Evolutionary conservation across 2,797 vertebrate species (phyloP).

Genomic region (Smutsia gigantea): DNA sequence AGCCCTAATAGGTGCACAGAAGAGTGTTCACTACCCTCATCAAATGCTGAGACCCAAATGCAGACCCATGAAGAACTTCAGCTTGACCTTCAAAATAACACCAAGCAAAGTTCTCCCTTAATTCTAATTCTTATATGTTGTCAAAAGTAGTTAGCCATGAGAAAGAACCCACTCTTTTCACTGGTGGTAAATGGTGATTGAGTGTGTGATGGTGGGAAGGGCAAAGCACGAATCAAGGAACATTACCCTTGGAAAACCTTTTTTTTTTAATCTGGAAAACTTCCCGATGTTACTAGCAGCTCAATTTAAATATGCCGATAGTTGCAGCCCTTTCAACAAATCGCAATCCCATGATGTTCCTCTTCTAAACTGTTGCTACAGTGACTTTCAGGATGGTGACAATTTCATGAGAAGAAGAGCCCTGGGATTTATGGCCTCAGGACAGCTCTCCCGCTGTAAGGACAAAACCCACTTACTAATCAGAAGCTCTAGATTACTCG

Average conservation of each 20-base stretch:
- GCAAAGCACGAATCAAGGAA: neutral
- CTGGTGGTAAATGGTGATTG: rapidly evolving
- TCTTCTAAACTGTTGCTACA: neutral
- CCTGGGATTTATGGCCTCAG: neutral
- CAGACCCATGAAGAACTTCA: neutral
- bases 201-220: neutral
- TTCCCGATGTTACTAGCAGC: neutral
- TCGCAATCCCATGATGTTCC: neutral
- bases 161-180: neutral
- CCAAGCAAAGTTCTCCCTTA: neutral
- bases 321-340: neutral
- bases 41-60: neutral
- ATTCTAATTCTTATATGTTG: neutral
- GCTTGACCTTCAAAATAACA: neutral
- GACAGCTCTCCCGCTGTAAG: neutral
- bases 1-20: neutral
- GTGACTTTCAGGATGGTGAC: neutral
- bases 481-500: neutral
- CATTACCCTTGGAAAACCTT: neutral
- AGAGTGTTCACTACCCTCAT: neutral
- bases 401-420: neutral
- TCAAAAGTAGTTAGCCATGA: neutral
- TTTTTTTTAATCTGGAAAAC: slow-evolving; percentile 8
- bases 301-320: neutral
- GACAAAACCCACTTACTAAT: neutral